A percentile compares a stretch with the other conserved stretches of the same genome.
These are phyloP conservation scores for Bellardia pandia DNA, from an alignment of 2,888 invertebrate species.

Conservation along the genomic window DNA sequence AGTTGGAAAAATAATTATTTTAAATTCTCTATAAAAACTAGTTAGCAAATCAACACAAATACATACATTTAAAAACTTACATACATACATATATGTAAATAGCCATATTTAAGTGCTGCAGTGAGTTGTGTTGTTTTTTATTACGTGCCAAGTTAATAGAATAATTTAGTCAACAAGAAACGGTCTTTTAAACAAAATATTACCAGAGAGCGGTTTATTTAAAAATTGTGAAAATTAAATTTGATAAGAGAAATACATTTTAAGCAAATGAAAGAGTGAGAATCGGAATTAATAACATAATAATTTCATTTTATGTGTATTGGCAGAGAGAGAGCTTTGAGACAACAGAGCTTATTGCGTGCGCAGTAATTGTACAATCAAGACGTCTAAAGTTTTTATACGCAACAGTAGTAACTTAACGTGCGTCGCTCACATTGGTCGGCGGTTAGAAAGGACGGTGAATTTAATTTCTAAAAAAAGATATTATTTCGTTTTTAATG, in stretches of 20 bases:
- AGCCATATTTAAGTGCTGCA: background rate
- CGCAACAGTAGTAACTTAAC: conserved; percentile 69
- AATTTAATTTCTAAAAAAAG: background rate
- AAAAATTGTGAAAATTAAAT: background rate
- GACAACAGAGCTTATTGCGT: conserved; percentile 53
- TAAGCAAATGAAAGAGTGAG: background rate
- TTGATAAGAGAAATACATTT: background rate
- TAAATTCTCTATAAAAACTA: conserved; percentile 9
- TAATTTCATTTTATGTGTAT: background rate
- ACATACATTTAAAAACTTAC: background rate
- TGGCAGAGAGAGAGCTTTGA: conserved; percentile 44
- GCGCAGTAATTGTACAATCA: conserved; percentile 51
- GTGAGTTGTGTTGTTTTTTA: conserved; percentile 1
- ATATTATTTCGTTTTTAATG: background rate
- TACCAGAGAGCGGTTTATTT: background rate
- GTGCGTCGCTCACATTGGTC: conserved; percentile 64
- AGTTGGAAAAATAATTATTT: background rate
- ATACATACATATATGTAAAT: background rate
- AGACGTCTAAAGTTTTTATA: conserved; percentile 49
- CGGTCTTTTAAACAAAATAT: background rate
- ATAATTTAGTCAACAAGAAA: conserved; percentile 28
- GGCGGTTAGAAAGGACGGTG: conserved; percentile 24
- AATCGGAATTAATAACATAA: background rate
- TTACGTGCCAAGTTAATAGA: conserved; percentile 34
- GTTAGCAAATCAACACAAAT: background rate